phyloP scores from a whole-genome alignment of 64 coral and sea anemone genomes.

The Orbicella faveolata region DNA sequence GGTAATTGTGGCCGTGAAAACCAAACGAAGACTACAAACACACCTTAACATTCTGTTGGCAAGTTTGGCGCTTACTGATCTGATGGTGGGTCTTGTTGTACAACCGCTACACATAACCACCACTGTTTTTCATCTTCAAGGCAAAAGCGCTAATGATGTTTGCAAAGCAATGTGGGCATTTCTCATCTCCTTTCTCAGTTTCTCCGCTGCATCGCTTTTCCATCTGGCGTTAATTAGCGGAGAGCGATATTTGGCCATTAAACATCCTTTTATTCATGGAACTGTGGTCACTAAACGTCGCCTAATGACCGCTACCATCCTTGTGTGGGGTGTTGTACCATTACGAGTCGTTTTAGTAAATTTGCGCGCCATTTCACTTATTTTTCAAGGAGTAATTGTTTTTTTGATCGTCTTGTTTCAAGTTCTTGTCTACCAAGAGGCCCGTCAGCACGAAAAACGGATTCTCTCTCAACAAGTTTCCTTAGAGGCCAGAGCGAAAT shows the following conservation, averaged over 20 bases:
- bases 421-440: background rate
- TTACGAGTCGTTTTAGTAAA: background rate
- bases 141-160: background rate
- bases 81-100: background rate
- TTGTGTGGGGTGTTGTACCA: background rate
- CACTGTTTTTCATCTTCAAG: background rate
- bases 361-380: background rate
- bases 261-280: background rate
- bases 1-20: background rate
- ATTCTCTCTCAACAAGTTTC: background rate
- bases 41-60: background rate
- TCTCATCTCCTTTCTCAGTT: background rate
- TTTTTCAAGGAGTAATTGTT: background rate
- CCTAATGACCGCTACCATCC: background rate
- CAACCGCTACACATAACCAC: background rate
- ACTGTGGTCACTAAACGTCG: background rate
- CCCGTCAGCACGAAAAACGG: background rate
- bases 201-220: background rate
- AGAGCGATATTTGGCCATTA: background rate
- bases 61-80: background rate
- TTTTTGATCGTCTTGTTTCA: background rate
- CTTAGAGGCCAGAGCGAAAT: background rate
- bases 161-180: background rate
- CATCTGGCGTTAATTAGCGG: background rate
- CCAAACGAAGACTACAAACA: background rate